phyloP scores from a whole-genome alignment of 2,797 vertebrate species.

The Eospalax fontanierii region DNA sequence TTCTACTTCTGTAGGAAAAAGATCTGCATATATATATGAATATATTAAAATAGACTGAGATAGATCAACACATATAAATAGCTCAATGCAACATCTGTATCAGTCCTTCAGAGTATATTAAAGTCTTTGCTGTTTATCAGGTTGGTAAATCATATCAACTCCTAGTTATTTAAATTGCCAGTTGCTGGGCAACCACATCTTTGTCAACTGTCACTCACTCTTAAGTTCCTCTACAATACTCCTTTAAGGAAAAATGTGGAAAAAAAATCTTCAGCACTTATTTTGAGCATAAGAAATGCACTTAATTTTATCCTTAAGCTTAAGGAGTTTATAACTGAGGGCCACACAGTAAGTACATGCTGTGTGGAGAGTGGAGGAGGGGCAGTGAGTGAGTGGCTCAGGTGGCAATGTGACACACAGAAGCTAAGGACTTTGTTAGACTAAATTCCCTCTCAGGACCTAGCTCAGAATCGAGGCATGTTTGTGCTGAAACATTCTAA shows the following conservation, averaged over 20 bases:
- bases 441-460: background rate
- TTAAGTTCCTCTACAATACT: conserved; percentile 72
- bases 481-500: background rate
- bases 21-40: conserved; percentile 3
- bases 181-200: conserved; percentile 84
- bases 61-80: conserved; percentile 80
- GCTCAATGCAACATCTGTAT: conserved; percentile 81
- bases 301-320: conserved; percentile 73
- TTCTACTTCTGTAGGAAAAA: conserved; percentile 50
- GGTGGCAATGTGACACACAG: background rate
- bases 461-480: background rate
- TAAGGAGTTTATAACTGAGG: conserved; percentile 58
- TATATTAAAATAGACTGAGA: conserved; percentile 74
- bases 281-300: conserved; percentile 74
- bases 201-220: conserved; percentile 83
- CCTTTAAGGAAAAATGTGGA: conserved; percentile 66
- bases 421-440: background rate
- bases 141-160: conserved; percentile 82
- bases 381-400: background rate
- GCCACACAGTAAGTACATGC: conserved; percentile 56
- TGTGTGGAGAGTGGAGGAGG: background rate
- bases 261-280: conserved; percentile 76
- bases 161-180: conserved; percentile 82
- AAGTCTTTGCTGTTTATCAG: conserved; percentile 82
- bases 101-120: conserved; percentile 78